Evolutionary conservation across 1,140 invertebrate species (phyloP), one percentile per base, ranked within the genome.

Genomic region (Drosophila pectinifera): DNA sequence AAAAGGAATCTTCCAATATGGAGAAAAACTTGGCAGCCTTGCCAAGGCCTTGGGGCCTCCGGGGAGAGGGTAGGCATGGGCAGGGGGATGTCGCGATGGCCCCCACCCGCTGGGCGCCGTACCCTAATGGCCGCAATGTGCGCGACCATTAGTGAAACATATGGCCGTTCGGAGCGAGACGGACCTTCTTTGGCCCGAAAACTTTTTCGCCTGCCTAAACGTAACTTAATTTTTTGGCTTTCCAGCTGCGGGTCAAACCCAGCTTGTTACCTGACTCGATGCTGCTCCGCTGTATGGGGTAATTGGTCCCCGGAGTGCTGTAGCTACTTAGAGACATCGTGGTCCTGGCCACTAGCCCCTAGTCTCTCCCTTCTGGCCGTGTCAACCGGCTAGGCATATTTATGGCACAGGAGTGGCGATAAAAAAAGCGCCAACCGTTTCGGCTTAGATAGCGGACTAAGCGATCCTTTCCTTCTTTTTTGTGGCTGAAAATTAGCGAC

Each of bases 111-210:
- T 72, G 70, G 36, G 68, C 11, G 64, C 48, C 61, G 7, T 45
- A 43, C 26, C 49, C 84, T 89, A 89, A 89, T 89, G 84, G 81
- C 80, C 84, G 73, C 85, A 89, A 78, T 89, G 80, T 78, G 84
- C 84, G 84, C 84, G 77, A 88, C 80, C 84, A 89, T 89, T 89
- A 89, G 84, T 80, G 85, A 83, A 89, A 89, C 84, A 89, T 89
- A 89, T 89, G 84, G 84, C 84, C 70, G 13, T 36, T 41, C 55
- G 39, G 46, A 42, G 42, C 58, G 38, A 34, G 57, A 51, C 69
- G 39, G 56, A 58, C 53, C 65, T 73, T 69, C 70, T 64, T 76
- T 70, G 58, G 69, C 53, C 59, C 49, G n/a, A 51, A 67, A 88
- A 84, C 63, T 83, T 89, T 86, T 79, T 65, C 49, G 73, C 59